phyloP scores from a whole-genome alignment of 2,888 invertebrate species.

The Argynnis bischoffii region DNA sequence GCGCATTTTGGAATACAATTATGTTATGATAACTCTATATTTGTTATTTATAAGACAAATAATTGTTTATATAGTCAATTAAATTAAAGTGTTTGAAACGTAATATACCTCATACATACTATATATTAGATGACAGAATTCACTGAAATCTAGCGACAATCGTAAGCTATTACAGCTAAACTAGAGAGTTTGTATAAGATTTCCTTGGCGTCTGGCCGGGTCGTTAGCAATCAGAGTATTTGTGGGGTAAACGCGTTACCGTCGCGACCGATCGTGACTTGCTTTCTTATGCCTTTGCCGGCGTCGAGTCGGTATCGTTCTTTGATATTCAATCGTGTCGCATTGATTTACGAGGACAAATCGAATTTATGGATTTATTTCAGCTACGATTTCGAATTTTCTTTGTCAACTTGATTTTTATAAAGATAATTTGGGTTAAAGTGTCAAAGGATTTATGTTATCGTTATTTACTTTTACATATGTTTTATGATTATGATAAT shows the following conservation, averaged over 20 bases:
- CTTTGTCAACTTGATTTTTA: constrained; percentile 17
- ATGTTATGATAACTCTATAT: not conserved
- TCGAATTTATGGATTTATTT: constrained; percentile 36
- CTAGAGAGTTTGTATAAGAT: constrained; percentile 53
- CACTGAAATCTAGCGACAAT: constrained; percentile 14
- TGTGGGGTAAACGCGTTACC: constrained; percentile 63
- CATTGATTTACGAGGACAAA: constrained; percentile 40
- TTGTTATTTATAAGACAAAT: no score
- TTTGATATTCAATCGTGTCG: constrained; percentile 44
- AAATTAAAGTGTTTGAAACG: no score
- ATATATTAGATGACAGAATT: not conserved
- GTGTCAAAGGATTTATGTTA: not conserved
- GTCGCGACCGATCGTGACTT: constrained; percentile 60
- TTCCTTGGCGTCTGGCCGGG: constrained; percentile 52
- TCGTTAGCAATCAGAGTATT: constrained; percentile 68
- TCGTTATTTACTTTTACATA: no score
- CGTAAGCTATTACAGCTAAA: constrained; percentile 21
- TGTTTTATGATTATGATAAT: no score
- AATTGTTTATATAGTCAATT: no score
- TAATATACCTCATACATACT: not conserved
- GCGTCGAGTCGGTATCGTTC: constrained; percentile 34
- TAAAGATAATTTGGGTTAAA: constrained; percentile 1
- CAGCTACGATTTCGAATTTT: constrained; percentile 25
- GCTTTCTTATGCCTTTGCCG: constrained; percentile 53
- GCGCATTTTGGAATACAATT: constrained; percentile 7